Evolutionary conservation across 2,113 vertebrate species (phyloP), one percentile per base, ranked within the genome.

Genomic region (Eupsittula cactorum): DNA sequence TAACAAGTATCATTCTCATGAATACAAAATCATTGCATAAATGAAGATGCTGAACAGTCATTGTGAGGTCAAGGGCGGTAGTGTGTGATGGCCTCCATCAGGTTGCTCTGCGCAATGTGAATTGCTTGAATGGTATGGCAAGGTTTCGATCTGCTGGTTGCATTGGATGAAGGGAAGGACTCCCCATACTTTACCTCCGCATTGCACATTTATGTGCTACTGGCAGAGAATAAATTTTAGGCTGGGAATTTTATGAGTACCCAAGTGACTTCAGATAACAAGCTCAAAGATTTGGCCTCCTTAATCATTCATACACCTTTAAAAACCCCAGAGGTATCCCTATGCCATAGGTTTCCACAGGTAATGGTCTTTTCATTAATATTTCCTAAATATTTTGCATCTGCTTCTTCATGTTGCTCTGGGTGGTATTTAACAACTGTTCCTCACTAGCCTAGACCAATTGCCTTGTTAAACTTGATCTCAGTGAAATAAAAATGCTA

Each of bases 21-120:
- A 86, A 75, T 86, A 65, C 95, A 89, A 97, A 97, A 95, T 92
- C 42, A 87, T 88, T 88, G 77, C 84, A 23, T 24, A 69, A 53
- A 73, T 25, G 77, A 93, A 80, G 62, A 42, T 86, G 70, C 76
- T 93, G 94, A 95, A 46, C 46, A 82, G 83, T 23, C 31, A 3
- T 52, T 57, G 14, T 62, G 49, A 86, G 44, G 13, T n/a, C 63
- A 82, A 65, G 33, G 63, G 25, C 35, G n/a, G 35, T 64, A 90
- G 20, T 21, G 31, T 87, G 33, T 55, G 53, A 73, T 37, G 19
- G 35, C 24, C 21, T 90, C 27, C 41, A 67, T 46, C 42, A 59
- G 25, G 31, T 13, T 92, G 9, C n/a, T 41, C 41, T 69, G 33
- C 68, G 21, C 42, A 49, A 11, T 74, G 25, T 62, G 35, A 31